Base-by-base conservation (phyloP, 2,113 vertebrate species). In the Globicephala melas region DNA sequence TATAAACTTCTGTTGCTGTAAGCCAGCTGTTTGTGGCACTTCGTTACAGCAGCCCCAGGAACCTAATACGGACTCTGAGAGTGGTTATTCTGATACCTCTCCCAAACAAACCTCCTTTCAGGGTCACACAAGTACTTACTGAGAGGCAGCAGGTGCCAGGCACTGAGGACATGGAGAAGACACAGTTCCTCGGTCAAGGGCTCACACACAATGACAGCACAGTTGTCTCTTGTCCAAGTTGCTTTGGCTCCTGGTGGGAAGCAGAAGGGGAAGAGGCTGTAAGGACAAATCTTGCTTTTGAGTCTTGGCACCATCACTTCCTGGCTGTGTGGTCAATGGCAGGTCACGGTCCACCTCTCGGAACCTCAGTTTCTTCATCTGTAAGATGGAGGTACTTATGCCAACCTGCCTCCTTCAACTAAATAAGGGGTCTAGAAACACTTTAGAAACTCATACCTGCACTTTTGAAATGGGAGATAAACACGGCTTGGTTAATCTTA, bases 181-280 rank as follows among this genome's bases (percentile, higher is more conserved):
- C 28, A 53, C 41, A n/a, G n/a, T 53, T 68, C 33, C 31, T 63
- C 1, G 0, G 7, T 55, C 67, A 9, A 70, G 4, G 67, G 88
- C 44, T 18, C 25, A 1, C 50, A 11, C 20, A 1, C 41, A 13
- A 5, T 1, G 13, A 21, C 4, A 14, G 3, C 1, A 0, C 5
- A 11, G 55, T 1, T 33, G 18, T 36, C 36, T 6, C 80, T 21
- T 2, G 3, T 26, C 79, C 73, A 6, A 6, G 14, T 0, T 6
- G 60, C 28, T 58, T 60, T 28, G 58, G 12, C 63, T n/a, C n/a
- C 81, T 6, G 14, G 31, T 15, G 28, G 36, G 26, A 28, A 12
- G 10, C 7, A 2, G 55, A 20, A 47, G n/a, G 21, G 15, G 8
- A 2, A 25, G 67, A 25, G 21, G 60, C 44, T 26, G 20, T 38